Conservation (phyloP, 1,140 invertebrate species). For the Calephelis virginiensis region DNA sequence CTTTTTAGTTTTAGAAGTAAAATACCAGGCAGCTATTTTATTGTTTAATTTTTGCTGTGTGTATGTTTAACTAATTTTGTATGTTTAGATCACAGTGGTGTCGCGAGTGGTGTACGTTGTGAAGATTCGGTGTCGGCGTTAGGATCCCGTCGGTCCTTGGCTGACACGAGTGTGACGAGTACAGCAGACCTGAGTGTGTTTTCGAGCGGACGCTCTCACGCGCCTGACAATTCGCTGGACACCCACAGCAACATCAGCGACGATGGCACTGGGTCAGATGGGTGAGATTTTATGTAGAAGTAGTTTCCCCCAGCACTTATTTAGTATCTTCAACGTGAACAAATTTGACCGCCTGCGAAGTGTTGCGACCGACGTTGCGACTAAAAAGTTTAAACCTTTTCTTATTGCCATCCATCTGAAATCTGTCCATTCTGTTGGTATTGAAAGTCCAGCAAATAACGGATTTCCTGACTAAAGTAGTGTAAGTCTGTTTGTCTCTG, state of each 20-base stretch:
- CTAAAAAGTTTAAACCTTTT: too few relatives aligned
- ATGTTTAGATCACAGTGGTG: conserved; percentile 60
- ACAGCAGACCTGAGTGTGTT: conserved; percentile 90
- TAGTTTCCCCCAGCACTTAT: background rate
- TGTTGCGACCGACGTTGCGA: too few relatives aligned
- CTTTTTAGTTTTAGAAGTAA: too few relatives aligned
- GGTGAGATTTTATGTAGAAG: conserved; percentile 71
- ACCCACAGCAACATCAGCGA: conserved; percentile 86
- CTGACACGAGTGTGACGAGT: conserved; percentile 90
- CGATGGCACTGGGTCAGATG: conserved; percentile 82
- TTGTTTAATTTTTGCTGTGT: too few relatives aligned
- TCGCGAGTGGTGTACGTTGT: conserved; percentile 53
- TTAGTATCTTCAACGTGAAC: too few relatives aligned
- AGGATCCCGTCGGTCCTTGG: conserved; percentile 86
- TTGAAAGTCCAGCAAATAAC: too few relatives aligned
- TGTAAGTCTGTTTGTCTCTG: too few relatives aligned
- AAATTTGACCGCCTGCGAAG: too few relatives aligned
- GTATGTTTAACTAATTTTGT: conserved; percentile 23
- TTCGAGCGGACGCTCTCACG: conserved; percentile 86
- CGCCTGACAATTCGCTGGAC: conserved; percentile 85
- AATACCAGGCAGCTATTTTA: too few relatives aligned
- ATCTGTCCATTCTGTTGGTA: too few relatives aligned
- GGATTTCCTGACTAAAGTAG: too few relatives aligned
- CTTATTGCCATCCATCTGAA: too few relatives aligned
- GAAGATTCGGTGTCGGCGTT: conserved; percentile 70